A percentile compares a stretch with the other conserved stretches of the same genome.
These are phyloP conservation scores for Zaprionus lineosus DNA, from an alignment of 2,888 invertebrate species.

Conservation along the genomic window DNA sequence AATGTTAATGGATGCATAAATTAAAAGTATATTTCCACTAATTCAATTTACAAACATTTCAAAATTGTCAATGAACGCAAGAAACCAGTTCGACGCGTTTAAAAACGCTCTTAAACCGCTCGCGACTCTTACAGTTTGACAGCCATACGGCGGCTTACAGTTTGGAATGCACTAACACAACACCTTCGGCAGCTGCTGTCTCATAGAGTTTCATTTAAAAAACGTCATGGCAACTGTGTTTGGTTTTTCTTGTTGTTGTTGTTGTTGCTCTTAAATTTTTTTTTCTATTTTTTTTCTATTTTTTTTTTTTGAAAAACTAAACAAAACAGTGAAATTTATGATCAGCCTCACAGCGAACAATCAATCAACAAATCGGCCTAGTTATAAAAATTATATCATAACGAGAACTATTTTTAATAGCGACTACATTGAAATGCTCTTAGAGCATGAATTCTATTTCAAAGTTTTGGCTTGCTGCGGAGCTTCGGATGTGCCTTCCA, in stretches of 20 bases:
- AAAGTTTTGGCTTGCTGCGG: slow-evolving; percentile 34
- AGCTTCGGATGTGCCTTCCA: slow-evolving; percentile 19
- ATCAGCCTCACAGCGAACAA: slow-evolving; percentile 58
- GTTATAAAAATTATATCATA: slow-evolving; percentile 39
- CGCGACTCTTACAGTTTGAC: not conserved
- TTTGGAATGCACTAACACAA: slow-evolving; percentile 20
- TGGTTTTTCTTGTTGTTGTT: too few species aligned
- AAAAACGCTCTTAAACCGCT: slow-evolving; percentile 9
- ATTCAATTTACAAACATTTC: too few species aligned
- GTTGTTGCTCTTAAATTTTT: too few species aligned
- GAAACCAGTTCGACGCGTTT: not conserved
- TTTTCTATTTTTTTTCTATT: too few species aligned
- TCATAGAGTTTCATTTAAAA: slow-evolving; percentile 21
- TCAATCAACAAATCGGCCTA: slow-evolving; percentile 62
- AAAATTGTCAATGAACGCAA: not conserved
- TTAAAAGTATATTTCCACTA: not conserved
- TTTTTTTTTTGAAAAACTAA: too few species aligned
- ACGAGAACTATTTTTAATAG: slow-evolving; percentile 57
- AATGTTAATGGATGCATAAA: too few species aligned
- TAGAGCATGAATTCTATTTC: slow-evolving; percentile 40
- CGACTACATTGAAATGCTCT: slow-evolving; percentile 57
- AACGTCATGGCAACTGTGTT: slow-evolving; percentile 44
- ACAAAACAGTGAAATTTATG: slow-evolving; percentile 50
- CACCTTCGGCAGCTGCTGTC: not conserved
- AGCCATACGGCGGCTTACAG: slow-evolving; percentile 4